Conservation (phyloP, 1,140 invertebrate species). For the Drosophila parvula region DNA sequence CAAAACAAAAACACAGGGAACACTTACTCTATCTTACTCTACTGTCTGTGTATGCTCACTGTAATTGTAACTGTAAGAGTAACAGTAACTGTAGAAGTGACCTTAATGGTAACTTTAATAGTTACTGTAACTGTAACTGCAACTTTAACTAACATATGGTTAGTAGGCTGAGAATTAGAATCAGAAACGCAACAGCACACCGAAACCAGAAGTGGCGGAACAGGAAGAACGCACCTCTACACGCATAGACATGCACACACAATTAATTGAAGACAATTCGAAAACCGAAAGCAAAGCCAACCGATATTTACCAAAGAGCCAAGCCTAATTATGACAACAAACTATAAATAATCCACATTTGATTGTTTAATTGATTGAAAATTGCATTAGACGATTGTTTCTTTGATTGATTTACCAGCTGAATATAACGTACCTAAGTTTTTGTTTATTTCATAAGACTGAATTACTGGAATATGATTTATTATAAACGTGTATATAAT, state of each 20-base stretch:
- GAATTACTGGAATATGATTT: slow-evolving; percentile 81
- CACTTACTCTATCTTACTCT: slow-evolving; percentile 25
- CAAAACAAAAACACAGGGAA: slow-evolving; percentile 19
- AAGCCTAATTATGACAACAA: slow-evolving; percentile 30
- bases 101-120: slow-evolving; percentile 6
- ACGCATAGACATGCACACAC: slow-evolving; percentile 24
- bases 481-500: slow-evolving; percentile 59
- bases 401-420: slow-evolving; percentile 58
- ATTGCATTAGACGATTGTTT: slow-evolving; percentile 38
- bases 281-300: slow-evolving; percentile 25
- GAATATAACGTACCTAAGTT: slow-evolving; percentile 78
- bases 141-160: slow-evolving; percentile 11
- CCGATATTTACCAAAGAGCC: slow-evolving; percentile 34
- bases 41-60: slow-evolving; percentile 42
- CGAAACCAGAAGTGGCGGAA: slow-evolving; percentile 16
- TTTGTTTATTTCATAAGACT: slow-evolving; percentile 83
- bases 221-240: slow-evolving; percentile 13
- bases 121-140: slow-evolving; percentile 9
- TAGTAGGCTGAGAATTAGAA: slow-evolving; percentile 13
- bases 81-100: neutral
- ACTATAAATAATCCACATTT: slow-evolving; percentile 14
- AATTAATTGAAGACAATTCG: slow-evolving; percentile 31
- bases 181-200: slow-evolving; percentile 14
- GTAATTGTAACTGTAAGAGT: slow-evolving; percentile 13
- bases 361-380: slow-evolving; percentile 42